Percentiles rank a stretch among this genome's conserved stretches.
phyloP scores from a whole-genome alignment of 2,888 invertebrate genomes.

The Kryphioiulus occultus region DNA sequence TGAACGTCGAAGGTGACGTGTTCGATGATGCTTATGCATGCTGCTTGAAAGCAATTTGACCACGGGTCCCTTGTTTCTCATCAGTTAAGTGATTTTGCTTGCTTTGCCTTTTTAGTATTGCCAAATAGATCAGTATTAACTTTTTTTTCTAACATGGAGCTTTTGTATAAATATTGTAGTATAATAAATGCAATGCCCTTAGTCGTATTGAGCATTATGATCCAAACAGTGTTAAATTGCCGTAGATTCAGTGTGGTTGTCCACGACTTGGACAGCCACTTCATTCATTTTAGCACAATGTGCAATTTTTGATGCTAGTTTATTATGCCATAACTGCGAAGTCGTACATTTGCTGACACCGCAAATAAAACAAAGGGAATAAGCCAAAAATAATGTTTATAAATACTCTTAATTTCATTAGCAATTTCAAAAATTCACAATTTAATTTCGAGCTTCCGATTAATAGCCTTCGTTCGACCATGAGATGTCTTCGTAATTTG shows the following conservation, averaged over 20 bases:
- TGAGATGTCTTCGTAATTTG: slow-evolving; percentile 75
- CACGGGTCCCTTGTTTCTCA: background rate
- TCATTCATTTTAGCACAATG: too few species aligned
- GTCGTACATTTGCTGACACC: background rate
- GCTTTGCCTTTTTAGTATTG: background rate
- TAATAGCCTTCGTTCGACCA: slow-evolving; percentile 87
- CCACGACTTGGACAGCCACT: too few species aligned
- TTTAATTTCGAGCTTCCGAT: background rate
- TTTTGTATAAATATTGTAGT: background rate
- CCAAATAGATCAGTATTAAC: slow-evolving; percentile 43
- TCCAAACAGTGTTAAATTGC: background rate
- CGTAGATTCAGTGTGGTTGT: too few species aligned
- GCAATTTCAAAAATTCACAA: slow-evolving; percentile 25
- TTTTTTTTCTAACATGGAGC: background rate
- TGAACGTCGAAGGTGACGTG: slow-evolving; percentile 35
- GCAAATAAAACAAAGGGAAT: background rate
- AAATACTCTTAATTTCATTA: slow-evolving; percentile 39
- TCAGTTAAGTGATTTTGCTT: background rate
- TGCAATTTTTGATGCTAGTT: background rate
- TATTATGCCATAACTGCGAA: background rate
- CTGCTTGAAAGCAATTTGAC: background rate
- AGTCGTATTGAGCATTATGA: background rate
- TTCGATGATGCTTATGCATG: slow-evolving; percentile 34
- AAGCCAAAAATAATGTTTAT: background rate
- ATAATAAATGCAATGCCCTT: background rate